Evolutionary conservation across 2,113 vertebrate species (phyloP).

Genomic region (Cyprinodon brontotheroides): DNA sequence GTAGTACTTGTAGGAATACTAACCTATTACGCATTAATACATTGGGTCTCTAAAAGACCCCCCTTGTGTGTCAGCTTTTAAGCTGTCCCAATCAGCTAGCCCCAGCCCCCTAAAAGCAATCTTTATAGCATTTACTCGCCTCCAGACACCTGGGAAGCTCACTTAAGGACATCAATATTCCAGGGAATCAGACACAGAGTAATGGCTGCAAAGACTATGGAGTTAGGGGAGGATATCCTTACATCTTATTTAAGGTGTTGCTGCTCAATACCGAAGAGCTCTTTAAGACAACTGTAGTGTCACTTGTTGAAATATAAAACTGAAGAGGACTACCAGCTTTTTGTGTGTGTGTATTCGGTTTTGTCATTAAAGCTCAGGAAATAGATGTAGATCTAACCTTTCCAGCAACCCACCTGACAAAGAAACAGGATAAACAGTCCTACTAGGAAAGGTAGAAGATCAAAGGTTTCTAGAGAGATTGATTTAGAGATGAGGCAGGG

Average conservation of each 20-base stretch:
- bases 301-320: conserved; percentile 50
- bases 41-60: conserved; percentile 14
- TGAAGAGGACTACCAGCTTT: neutral
- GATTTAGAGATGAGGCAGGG: too few species aligned
- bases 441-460: too few species aligned
- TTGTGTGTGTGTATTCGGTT: too few species aligned
- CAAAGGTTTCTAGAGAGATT: too few species aligned
- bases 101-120: conserved; percentile 51
- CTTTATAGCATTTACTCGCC: conserved; percentile 60
- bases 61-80: conserved; percentile 9
- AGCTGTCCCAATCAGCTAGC: conserved; percentile 34
- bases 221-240: conserved; percentile 60
- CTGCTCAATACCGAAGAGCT: conserved; percentile 41
- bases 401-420: too few species aligned
- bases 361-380: too few species aligned
- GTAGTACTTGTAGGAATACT: neutral
- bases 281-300: conserved; percentile 33
- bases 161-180: conserved; percentile 76
- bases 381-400: too few species aligned
- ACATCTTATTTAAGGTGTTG: conserved; percentile 71
- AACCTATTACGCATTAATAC: neutral
- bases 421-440: too few species aligned
- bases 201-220: conserved; percentile 59
- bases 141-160: conserved; percentile 56
- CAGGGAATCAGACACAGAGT: conserved; percentile 75